Evolutionary conservation across 2,113 vertebrate species (phyloP), one percentile per base, ranked within the genome.

Genomic region (Muscicapa adusta): DNA sequence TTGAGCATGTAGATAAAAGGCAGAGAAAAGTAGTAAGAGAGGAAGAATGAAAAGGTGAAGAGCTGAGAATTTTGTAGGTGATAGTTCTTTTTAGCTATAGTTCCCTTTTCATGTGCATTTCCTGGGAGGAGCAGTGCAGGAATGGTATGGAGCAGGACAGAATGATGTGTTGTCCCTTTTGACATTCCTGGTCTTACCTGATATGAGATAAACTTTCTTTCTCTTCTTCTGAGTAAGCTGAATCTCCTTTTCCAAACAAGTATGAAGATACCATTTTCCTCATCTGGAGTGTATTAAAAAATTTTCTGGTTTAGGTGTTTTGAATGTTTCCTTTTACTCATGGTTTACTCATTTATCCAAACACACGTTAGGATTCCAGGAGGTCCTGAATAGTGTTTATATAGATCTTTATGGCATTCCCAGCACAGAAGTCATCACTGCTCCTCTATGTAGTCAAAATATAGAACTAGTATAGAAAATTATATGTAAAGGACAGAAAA

Each of bases 311-410:
- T 33, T 42, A 22, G 4, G 4, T 54, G 4, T 51, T 93, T 74
- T 36, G 14, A 92, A 74, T 36, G 10, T 75, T 18, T 58, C 9
- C 20, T 38, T n/a, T 31, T 51, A 34, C 8, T 81, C 3, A 1
- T 17, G 7, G n/a, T 33, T 62, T 72, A 72, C 26, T 62, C 1
- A 0, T 62, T 72, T 83, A 26, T 62, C 33, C 38, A 54, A 54
- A 38, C 7, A 11, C 18, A 48, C 0, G 0, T 14, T 76, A 16
- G 14, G 31, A 63, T 78, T 14, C 18, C 33, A 74, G 48, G 10
- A 75, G 40, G 4, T 19, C 4, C 33, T 63, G 71, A 62, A 67
- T 8, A 29, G 19, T 31, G 9, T 78, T 88, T 78, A 18, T 33
- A 42, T 8, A 34, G 17, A 45, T 29, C 13, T 63, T 74, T 74